Evolutionary conservation across 2,888 invertebrate genomes (phyloP), one percentile per base, ranked within the genome.

Genomic region (Melinaea marsaeus): DNA sequence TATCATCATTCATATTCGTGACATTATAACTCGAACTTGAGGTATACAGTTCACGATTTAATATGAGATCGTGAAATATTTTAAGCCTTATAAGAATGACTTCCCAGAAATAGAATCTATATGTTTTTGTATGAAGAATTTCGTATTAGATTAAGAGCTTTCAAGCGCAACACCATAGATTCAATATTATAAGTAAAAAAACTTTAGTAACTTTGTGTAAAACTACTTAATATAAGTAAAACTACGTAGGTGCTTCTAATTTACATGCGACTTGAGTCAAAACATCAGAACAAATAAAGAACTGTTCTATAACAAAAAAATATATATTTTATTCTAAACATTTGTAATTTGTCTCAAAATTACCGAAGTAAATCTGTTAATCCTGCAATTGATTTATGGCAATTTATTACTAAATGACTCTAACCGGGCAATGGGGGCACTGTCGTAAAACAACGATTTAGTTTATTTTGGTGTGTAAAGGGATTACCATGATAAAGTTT

Each of bases 61-160:
- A 65, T 46, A 63, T 58, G 60, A 65, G 45, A 58, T 33, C 13
- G 22, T 37, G 42, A 46, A 60, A 59, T 62, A 46, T 55, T n/a
- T 37, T 57, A 62, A 57, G 42, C 65, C 55, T 48, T 55, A 62
- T 55, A 65, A 60, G 58, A 60, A 54, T 57, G 60, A 58, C 45
- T 55, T 48, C 55, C 48, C 48, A 57, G 22, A 22, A 48, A 37
- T 33, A 37, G 54, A 60, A 42, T 42, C 48, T 58, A 62, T 58
- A 46, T n/a, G 46, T n/a, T 46, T 46, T n/a, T 46, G 46, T 46
- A 46, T n/a, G n/a, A 46, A n/a, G 13, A 46, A n/a, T 46, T 46
- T 9, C 22, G 22, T 22, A 22, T 22, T 42, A 42, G 11, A 42
- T 42, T 42, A 9, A 42, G 9, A 9, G 9, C 9, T 42, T 42